phyloP scores from a whole-genome alignment of 2,113 vertebrate species.

The Emydura subglobosa region DNA sequence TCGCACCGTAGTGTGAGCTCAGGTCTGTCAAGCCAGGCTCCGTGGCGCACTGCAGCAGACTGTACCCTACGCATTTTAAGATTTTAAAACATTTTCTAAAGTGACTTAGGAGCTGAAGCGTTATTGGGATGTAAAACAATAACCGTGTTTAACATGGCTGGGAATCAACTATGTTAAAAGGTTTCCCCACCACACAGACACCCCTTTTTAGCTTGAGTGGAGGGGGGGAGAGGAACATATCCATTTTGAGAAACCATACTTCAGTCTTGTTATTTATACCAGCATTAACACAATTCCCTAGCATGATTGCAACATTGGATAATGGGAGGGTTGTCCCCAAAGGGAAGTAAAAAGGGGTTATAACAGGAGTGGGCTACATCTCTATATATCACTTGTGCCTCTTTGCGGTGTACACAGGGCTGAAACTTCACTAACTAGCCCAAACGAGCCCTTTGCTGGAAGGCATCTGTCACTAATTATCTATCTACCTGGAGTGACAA shows the following conservation, averaged over 20 bases:
- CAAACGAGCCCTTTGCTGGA: no score
- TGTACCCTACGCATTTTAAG: background rate
- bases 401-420: no score
- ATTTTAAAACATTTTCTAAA: background rate
- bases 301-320: background rate
- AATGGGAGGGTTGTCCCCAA: fast-evolving
- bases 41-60: no score
- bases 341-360: background rate
- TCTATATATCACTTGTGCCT: background rate
- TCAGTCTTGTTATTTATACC: background rate
- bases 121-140: background rate
- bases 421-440: no score
- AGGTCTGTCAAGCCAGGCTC: no score
- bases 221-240: background rate
- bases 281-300: background rate
- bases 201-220: background rate
- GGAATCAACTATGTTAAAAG: no score
- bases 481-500: background rate
- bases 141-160: no score
- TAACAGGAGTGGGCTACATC: background rate
- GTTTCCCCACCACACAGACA: no score
- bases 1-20: no score
- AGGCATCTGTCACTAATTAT: background rate
- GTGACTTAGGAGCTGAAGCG: background rate
- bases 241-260: fast-evolving